Evolutionary conservation across 2,797 vertebrate genomes (phyloP).

Genomic region (Tachyglossus aculeatus): DNA sequence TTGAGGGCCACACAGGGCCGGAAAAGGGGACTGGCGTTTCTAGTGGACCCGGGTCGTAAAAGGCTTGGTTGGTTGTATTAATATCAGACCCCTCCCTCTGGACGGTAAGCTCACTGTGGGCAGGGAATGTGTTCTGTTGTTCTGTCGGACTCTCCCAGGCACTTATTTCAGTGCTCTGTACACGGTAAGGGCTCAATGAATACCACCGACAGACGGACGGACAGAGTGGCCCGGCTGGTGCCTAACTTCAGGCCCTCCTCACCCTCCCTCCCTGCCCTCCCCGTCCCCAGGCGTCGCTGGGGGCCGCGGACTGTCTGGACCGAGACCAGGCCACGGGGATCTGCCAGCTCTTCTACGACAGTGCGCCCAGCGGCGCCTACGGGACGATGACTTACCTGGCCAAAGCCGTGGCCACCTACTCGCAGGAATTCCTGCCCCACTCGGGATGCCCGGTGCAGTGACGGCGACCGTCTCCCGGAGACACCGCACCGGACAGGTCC

Average conservation of each 20-base stretch:
- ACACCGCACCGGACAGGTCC: too few species aligned
- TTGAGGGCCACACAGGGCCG: too few species aligned
- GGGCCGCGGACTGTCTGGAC: slow-evolving; percentile 86
- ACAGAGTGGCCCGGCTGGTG: too few species aligned
- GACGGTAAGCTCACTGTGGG: too few species aligned
- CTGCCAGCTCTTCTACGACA: slow-evolving; percentile 96
- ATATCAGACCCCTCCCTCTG: too few species aligned
- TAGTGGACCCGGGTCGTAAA: too few species aligned
- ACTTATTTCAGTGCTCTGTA: too few species aligned
- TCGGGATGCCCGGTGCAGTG: slow-evolving; percentile 93
- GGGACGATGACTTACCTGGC: slow-evolving; percentile 98
- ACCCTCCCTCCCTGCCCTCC: slow-evolving; percentile 29
- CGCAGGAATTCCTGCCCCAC: slow-evolving; percentile 92
- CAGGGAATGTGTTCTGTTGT: too few species aligned
- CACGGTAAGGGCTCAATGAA: too few species aligned
- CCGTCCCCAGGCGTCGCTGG: slow-evolving; percentile 80
- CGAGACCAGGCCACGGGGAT: slow-evolving; percentile 91
- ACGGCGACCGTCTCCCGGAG: not conserved
- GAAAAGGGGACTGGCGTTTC: too few species aligned
- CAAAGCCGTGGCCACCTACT: slow-evolving; percentile 86
- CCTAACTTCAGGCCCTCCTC: not conserved
- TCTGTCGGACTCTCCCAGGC: too few species aligned
- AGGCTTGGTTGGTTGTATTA: too few species aligned
- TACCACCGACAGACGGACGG: not conserved
- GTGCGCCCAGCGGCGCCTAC: slow-evolving; percentile 94